phyloP scores from a whole-genome alignment of 2,113 vertebrate species.

The Erpornis zantholeuca region DNA sequence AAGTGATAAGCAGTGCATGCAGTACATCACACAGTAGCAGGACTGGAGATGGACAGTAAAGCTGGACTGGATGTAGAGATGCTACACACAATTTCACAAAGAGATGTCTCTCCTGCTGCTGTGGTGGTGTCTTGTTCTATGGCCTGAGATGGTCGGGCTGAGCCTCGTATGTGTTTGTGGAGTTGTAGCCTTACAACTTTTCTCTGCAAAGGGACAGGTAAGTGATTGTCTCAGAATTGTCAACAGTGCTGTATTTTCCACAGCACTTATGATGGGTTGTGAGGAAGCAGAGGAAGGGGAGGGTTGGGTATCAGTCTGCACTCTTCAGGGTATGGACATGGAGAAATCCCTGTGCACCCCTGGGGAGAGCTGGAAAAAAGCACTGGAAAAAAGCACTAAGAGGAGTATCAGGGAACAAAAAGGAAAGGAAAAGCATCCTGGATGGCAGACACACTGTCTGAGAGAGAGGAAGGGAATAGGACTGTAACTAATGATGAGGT shows the following conservation, averaged over 20 bases:
- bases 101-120: neutral
- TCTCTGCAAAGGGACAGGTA: neutral
- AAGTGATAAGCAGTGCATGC: neutral
- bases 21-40: neutral
- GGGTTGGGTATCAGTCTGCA: rapidly evolving
- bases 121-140: neutral
- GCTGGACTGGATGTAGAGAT: neutral
- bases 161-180: rapidly evolving
- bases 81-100: neutral
- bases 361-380: neutral
- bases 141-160: neutral
- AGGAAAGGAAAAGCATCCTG: neutral
- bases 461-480: neutral
- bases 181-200: neutral
- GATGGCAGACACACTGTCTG: neutral
- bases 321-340: neutral
- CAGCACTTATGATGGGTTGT: neutral
- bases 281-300: neutral
- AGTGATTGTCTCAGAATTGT: neutral
- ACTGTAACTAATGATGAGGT: neutral
- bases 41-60: neutral
- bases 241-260: neutral
- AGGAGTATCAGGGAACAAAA: neutral
- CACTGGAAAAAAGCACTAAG: neutral
- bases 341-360: neutral